A percentile compares a stretch with the other conserved stretches of the same genome.
Evolutionary conservation across 2,113 vertebrate species (phyloP).

Genomic region (Myrmecobius fasciatus): DNA sequence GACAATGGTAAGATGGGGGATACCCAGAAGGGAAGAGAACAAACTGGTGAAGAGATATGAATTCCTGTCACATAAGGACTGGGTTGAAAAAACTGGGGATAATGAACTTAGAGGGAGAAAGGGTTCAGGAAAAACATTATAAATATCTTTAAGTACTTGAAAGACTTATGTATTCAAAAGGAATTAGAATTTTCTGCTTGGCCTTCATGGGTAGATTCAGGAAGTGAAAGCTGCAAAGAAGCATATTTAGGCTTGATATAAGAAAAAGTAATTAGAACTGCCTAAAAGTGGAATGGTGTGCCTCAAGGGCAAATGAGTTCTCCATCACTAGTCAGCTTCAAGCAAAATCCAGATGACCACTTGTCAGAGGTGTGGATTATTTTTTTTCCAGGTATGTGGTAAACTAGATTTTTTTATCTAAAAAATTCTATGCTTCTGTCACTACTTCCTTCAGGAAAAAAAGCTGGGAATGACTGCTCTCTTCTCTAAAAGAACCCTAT

Average conservation of each 20-base stretch:
- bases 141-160: not conserved
- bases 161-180: not conserved
- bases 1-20: not conserved
- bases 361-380: not conserved
- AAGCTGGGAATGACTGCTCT: not conserved
- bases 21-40: not conserved
- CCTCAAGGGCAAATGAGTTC: not conserved
- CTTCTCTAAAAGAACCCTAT: constrained; percentile 18
- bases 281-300: not conserved
- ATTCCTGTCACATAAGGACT: not conserved
- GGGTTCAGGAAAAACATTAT: not conserved
- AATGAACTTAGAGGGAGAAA: not conserved
- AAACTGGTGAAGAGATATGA: not conserved
- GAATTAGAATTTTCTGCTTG: not conserved
- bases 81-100: not conserved
- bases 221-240: not conserved
- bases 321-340: not conserved
- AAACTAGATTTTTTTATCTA: not conserved
- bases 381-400: not conserved
- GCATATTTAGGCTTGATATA: not conserved
- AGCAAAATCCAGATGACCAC: not conserved
- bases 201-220: not conserved
- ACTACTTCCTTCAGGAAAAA: not conserved
- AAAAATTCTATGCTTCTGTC: not conserved
- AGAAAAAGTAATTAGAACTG: not conserved